Evolutionary conservation across 2,797 vertebrate genomes (phyloP), one percentile per base, ranked within the genome.

Genomic region (Discoglossus pictus): DNA sequence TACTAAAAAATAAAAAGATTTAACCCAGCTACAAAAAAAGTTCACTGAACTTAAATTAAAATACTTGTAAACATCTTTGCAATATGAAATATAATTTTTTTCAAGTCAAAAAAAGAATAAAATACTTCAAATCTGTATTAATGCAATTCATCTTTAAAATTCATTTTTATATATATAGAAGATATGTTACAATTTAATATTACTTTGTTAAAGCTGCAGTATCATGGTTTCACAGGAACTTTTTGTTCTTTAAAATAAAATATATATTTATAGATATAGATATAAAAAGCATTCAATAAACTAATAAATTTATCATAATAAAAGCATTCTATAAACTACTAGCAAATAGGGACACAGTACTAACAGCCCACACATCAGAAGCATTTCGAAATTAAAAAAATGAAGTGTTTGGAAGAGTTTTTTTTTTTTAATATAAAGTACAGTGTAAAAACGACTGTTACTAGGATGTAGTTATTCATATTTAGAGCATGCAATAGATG

Each of bases 41-140:
- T 97, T 97, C 93, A 97, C 93, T 96, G 93, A 98, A 97, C 94
- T 97, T 95, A 98, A 98, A 96, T 98, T 93, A 96, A 97, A 96
- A 96, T 95, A 96, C 94, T 89, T 96, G 95, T 97, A 98, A 98
- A 98, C 94, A 98, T 97, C 93, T 96, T 95, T 95, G 94, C 91
- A 91, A 96, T 97, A 97, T 92, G 93, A 98, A 98, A 98, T 97
- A 97, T 96, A 97, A 93, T 95, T 91, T 69, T n/a, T 94, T 97
- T 98, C 95, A 97, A 98, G 94, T 97, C 92, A 95, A 96, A 97
- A 31, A 96, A 95, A 96, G 92, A 95, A 96, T 94, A 96, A 97
- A 98, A 97, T 96, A 96, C 93, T 96, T 96, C 90, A 87, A n/a
- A 95, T 95, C 94, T 97, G 94, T 96, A 94, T 92, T 91, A 93